Evolutionary conservation across 1,140 invertebrate species (phyloP), one percentile per base, ranked within the genome.

Genomic region (Drosophila subpulchrella): DNA sequence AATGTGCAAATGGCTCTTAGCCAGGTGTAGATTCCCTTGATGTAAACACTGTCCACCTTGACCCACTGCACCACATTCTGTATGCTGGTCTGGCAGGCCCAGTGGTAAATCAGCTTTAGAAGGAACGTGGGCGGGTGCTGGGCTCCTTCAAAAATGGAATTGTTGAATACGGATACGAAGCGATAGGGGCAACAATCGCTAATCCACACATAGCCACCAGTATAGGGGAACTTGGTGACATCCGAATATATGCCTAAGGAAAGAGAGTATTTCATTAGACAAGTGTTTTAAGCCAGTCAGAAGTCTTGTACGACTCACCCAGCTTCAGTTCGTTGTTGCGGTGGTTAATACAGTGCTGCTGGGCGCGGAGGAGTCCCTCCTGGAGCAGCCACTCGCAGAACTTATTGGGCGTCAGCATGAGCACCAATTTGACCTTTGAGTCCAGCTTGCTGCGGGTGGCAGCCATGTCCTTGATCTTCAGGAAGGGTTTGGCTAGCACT

Each of bases 351-450:
- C 96, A 97, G 83, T 94, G 94, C 89, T 97, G 97, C 84, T 97
- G 96, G 0, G 96, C 95, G 13, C 95, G 93, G 1, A 97, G 94
- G 4, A 97, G 84, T 0, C 97, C 96, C 89, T 96, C 95, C 89
- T 97, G 96, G 46, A 98, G 96, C 20, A 98, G 93, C 96, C 97
- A 97, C 93, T 98, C 97, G 1, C 96, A 97, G 82, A 97, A 97
- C 85, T 96, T 96, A 38, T 96, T 95, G 0, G 96, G 95, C 1
- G 95, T 94, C 78, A 95, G 95, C 94, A 97, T 96, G 1, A 98
- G 93, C 13, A 97, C 95, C 24, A 94, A 93, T 91, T 97, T 97
- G 0, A 98, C 96, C 93, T 96, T 96, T 8, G 93, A 93, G 91
- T 96, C 95, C 11, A 95, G 91, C 38, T 93, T 93, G 3, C 93